A percentile compares a stretch with the other conserved stretches of the same genome.
These are phyloP conservation scores for Psilopsiagon aurifrons DNA, from an alignment of 2,113 vertebrate genomes.

Conservation along the genomic window DNA sequence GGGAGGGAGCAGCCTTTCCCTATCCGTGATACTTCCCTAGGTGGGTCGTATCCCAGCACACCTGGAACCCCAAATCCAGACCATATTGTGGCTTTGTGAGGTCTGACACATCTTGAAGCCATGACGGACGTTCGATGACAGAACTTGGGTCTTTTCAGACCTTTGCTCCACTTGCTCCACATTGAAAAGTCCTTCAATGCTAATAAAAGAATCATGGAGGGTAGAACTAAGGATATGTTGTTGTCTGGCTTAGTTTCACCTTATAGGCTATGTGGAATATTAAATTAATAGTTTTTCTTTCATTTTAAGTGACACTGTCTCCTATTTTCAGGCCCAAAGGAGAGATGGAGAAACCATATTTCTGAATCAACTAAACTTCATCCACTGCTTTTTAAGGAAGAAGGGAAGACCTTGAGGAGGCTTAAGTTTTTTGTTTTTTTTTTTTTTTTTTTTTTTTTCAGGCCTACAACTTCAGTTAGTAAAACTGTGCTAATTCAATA, in stretches of 20 bases:
- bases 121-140: accelerated
- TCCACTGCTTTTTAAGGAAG: not conserved
- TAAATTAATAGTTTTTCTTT: not conserved
- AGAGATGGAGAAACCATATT: not conserved
- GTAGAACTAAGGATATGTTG: not conserved
- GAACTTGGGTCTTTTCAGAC: not conserved
- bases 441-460: conserved; percentile 21
- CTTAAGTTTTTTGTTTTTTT: not conserved
- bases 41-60: not conserved
- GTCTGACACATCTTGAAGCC: not conserved
- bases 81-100: not conserved
- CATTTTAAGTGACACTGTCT: not conserved
- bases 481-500: conserved; percentile 49
- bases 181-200: not conserved
- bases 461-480: conserved; percentile 20
- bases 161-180: not conserved
- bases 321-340: not conserved
- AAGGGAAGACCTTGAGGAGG: not conserved
- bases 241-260: not conserved
- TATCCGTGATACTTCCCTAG: not conserved
- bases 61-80: not conserved
- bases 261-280: not conserved
- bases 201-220: not conserved
- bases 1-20: not conserved
- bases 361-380: not conserved